Base-by-base conservation (phyloP, 1,140 invertebrate species). In the Tyrophagus putrescentiae region DNA sequence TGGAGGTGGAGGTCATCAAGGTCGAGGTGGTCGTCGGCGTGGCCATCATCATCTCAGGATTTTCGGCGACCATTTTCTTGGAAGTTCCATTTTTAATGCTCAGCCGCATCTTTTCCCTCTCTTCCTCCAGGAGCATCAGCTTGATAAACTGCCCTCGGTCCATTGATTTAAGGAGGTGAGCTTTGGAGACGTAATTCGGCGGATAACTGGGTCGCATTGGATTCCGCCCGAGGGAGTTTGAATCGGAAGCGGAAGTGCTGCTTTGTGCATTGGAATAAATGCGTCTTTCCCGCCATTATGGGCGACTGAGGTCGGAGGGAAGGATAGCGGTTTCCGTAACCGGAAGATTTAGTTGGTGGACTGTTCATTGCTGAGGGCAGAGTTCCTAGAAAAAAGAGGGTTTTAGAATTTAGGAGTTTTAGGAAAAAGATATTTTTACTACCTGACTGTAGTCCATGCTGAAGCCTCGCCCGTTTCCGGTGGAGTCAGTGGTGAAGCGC, bases 391-490 rank as follows among this genome's bases (percentile, higher is more conserved):
- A 16, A 41, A 18, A 50, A 53, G 5, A 57, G 23, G 31, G n/a
- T 33, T 18, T 18, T 50, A 7, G 39, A 36, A n/a, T 18, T 29
- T 34, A 36, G 18, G 9, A 54, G 39, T 39, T 57, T 36, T 23
- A 33, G 52, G 27, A 1, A 25, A 31, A 57, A 58, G 62, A 42
- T 48, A 6, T 5, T 13, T 48, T 13, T 5, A 52, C 33, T 52
- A 64, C 39, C 42, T 67, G 66, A 11, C 42, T 33, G 42, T 54
- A 66, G 16, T 57, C 52, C 21, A 67, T 48, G 33, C 42, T 52
- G 34, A 67, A 67, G 2, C 66, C 66, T 11, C 61, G 60, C 32
- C 60, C 63, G 34, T 41, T 45, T 21, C 50, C 39, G 18, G 13
- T 28, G 23, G 31, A 28, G 41, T 67, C 64, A 5, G 54, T 58